Base-by-base conservation (phyloP, 2,888 invertebrate species). In the Diarsia brunnea region DNA sequence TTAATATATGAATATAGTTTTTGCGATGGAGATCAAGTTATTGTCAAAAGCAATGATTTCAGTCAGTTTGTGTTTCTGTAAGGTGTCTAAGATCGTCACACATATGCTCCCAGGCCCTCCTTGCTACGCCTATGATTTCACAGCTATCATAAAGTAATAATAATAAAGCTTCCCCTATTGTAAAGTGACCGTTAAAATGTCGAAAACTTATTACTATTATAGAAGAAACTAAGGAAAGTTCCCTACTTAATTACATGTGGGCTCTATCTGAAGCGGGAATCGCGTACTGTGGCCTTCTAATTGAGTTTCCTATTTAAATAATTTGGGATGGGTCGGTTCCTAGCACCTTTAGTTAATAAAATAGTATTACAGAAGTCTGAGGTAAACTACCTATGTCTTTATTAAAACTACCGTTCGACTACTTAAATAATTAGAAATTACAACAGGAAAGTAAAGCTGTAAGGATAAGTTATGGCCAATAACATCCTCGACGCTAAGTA, bases 301-400 rank as follows among this genome's bases (percentile, higher is more conserved):
- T 94, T 93, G 92, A 92, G 91, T 94, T 91, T 91, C 91, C 93
- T 93, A 94, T 93, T 93, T 93, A 91, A 94, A 93, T 94, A 94
- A 92, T 93, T 94, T 93, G 85, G 87, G 88, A 84, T 78, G 76
- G 79, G 88, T 88, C 88, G 84, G 82, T 90, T 75, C 82, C 80
- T 84, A 90, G 84, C 88, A 71, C 65, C 71, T 87, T 77, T 84
- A 63, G 89, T 87, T 89, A 88, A 90, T 90, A 89, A 90, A 90
- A 89, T 55, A n/a, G 3, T 27, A 63, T 49, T 43, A 69, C 63
- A n/a, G n/a, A 58, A 55, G 27, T 71, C 11, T 21, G 14, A 27
- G 21, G 10, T 10, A 47, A 58, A 38, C 27, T 24, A 55, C n/a
- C 14, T 38, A 19, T 5, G n/a, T 24, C n/a, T 27, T 7, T 66